These are phyloP conservation scores for Penaeus monodon DNA, from an alignment of 2,888 invertebrate genomes.

Conservation along the genomic window DNA sequence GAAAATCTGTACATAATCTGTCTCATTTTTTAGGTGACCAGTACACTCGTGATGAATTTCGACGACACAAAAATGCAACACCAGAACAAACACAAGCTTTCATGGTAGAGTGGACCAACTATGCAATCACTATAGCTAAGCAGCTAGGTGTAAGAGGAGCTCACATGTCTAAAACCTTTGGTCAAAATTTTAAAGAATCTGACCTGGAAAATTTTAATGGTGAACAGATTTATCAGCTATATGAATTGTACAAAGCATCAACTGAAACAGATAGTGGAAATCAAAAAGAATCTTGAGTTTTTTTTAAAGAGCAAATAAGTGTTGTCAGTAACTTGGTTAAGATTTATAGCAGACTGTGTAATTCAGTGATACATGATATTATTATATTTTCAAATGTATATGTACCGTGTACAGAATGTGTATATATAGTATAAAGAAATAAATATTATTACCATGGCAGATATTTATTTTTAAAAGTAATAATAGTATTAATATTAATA, in stretches of 20 bases:
- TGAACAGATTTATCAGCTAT: constrained; percentile 87
- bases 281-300: too few relatives aligned
- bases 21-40: constrained; percentile 73
- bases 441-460: too few relatives aligned
- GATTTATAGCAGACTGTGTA: too few relatives aligned
- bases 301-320: too few relatives aligned
- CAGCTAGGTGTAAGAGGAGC: constrained; percentile 80
- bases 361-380: too few relatives aligned
- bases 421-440: too few relatives aligned
- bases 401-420: too few relatives aligned
- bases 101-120: constrained; percentile 90
- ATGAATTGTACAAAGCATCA: constrained; percentile 80
- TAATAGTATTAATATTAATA: too few relatives aligned
- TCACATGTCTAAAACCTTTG: constrained; percentile 75
- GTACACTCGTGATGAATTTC: constrained; percentile 88
- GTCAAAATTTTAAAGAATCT: constrained; percentile 76
- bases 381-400: too few relatives aligned
- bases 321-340: too few relatives aligned
- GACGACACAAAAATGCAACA: constrained; percentile 82
- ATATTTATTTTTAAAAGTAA: too few relatives aligned
- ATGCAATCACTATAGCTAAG: constrained; percentile 80
- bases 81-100: constrained; percentile 81
- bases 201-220: constrained; percentile 81
- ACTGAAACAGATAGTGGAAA: neutral
- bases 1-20: neutral